Evolutionary conservation across 2,888 invertebrate species (phyloP).

Genomic region (Odontomyia ornata): DNA sequence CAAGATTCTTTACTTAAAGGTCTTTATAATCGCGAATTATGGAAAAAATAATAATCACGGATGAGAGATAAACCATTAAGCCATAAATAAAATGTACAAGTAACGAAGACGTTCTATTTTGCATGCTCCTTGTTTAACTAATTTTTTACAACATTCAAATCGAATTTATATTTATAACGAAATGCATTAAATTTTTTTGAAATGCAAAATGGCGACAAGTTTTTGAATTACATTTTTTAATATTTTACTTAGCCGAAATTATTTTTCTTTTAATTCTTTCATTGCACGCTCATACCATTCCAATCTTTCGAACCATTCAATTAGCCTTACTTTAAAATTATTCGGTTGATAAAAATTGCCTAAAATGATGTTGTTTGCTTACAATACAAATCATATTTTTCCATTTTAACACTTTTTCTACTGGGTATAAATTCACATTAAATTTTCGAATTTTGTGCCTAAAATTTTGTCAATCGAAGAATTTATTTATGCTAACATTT

Average conservation of each 20-base stretch:
- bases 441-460: slow-evolving; percentile 33
- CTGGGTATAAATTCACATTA: slow-evolving; percentile 24
- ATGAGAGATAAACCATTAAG: neutral
- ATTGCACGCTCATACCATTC: neutral
- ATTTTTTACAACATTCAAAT: neutral
- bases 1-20: neutral
- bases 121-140: too few species aligned
- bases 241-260: neutral
- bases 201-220: slow-evolving; percentile 39
- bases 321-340: neutral
- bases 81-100: neutral
- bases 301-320: neutral
- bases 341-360: neutral
- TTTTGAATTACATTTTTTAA: neutral
- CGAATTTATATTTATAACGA: neutral
- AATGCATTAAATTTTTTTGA: slow-evolving; percentile 15
- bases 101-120: neutral
- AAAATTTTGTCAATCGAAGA: slow-evolving; percentile 10
- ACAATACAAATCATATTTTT: neutral
- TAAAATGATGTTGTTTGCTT: neutral
- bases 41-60: neutral
- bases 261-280: neutral
- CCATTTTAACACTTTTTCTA: neutral
- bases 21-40: neutral
- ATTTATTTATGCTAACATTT: slow-evolving; percentile 29